phyloP scores from a whole-genome alignment of 2,888 invertebrate species.

The Napeogenes sylphis region DNA sequence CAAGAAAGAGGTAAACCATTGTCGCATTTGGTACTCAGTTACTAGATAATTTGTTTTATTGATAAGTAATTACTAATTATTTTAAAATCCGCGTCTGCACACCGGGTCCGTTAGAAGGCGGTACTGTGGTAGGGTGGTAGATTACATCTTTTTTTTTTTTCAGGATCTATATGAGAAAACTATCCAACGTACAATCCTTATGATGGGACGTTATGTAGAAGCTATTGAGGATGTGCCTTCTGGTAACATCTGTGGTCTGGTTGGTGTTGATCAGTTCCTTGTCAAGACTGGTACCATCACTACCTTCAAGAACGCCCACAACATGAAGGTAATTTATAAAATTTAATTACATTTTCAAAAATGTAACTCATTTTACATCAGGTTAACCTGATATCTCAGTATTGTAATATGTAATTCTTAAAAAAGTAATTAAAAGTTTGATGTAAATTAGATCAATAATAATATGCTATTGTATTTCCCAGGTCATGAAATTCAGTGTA shows the following conservation, averaged over 20 bases:
- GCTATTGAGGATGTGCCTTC: slow-evolving; percentile 99
- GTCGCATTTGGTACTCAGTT: not conserved
- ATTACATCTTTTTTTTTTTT: slow-evolving; percentile 9
- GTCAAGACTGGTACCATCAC: slow-evolving; percentile 99
- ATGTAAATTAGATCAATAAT: slow-evolving; percentile 1
- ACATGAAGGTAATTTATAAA: slow-evolving; percentile 85
- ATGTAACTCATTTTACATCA: too few species aligned
- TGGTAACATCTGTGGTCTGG: slow-evolving; percentile 99
- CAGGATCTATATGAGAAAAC: slow-evolving; percentile 97
- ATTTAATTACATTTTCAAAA: not conserved
- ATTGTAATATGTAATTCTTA: not conserved
- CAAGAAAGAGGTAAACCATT: slow-evolving; percentile 87
- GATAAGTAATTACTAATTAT: not conserved
- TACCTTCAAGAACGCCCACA: slow-evolving; percentile 99
- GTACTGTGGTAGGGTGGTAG: slow-evolving; percentile 21
- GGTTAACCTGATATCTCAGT: too few species aligned
- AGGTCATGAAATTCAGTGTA: slow-evolving; percentile 99
- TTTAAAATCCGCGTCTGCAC: slow-evolving; percentile 39
- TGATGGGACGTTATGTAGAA: slow-evolving; percentile 99
- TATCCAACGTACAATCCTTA: slow-evolving; percentile 99
- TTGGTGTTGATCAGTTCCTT: slow-evolving; percentile 99
- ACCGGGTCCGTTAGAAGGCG: slow-evolving; percentile 50
- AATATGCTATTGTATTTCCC: slow-evolving; percentile 32
- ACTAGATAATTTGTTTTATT: not conserved
- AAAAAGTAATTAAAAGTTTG: not conserved